Evolutionary conservation across 1,140 invertebrate species (phyloP).

Genomic region (Pseudomyrmex cubaensis): DNA sequence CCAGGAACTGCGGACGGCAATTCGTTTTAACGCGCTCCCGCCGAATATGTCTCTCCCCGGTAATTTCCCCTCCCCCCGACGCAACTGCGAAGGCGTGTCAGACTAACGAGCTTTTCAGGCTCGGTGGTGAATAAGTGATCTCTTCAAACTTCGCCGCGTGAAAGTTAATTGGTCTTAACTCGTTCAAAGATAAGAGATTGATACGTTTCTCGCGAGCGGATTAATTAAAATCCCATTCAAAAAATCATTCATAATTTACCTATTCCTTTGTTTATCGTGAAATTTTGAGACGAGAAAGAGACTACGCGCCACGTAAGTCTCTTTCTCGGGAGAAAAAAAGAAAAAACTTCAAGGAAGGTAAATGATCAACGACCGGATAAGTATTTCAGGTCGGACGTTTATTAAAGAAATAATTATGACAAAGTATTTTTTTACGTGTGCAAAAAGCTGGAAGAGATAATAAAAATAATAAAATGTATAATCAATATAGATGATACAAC

Average conservation of each 20-base stretch:
- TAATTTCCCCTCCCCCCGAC: conserved; percentile 18
- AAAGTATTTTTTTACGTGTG: too few species aligned
- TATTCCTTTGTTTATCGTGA: too few species aligned
- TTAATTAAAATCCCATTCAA: background rate
- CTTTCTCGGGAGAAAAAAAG: background rate
- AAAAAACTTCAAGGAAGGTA: background rate
- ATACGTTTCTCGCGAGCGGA: too few species aligned
- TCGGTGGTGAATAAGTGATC: conserved; percentile 16
- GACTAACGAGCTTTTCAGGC: conserved; percentile 7
- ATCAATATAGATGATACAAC: too few species aligned
- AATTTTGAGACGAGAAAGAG: too few species aligned
- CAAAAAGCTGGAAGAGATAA: too few species aligned
- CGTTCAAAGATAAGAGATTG: background rate
- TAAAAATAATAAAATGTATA: too few species aligned
- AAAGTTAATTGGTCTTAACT: conserved; percentile 16
- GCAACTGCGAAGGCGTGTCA: conserved; percentile 10
- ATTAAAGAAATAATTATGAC: too few species aligned
- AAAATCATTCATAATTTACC: background rate
- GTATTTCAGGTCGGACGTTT: too few species aligned
- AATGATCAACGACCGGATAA: too few species aligned
- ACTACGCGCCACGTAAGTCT: too few species aligned
- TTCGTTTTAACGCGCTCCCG: conserved; percentile 44
- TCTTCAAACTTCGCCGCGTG: conserved; percentile 5
- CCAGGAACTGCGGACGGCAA: conserved; percentile 16
- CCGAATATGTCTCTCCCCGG: conserved; percentile 18